Evolutionary conservation across 2,113 vertebrate genomes (phyloP), one percentile per base, ranked within the genome.

Genomic region (Parus major): DNA sequence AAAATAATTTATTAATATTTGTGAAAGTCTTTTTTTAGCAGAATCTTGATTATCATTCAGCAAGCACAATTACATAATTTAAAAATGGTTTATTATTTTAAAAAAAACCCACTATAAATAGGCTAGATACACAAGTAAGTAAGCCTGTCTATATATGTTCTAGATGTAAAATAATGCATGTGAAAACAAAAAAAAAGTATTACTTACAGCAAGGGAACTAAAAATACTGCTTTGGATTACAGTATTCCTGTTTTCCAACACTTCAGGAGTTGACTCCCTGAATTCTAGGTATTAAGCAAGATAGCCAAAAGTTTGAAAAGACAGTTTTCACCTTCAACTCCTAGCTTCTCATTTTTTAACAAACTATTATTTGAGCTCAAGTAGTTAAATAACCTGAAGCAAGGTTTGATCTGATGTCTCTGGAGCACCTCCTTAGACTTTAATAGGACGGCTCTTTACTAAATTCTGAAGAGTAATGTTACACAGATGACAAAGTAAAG

Each of bases 1-100:
- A n/a, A 91, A 89, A 71, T 69, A 79, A 79, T 89, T 76, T 76
- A 85, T 69, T 82, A 87, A 69, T 80, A 95, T 94, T 92, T 79
- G n/a, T 79, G 41, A 91, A 87, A 60, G 28, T 3, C 29, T 63
- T 83, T 94, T 88, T 94, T 85, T 49, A 79, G 60, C 12, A 5
- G 28, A 61, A 94, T 90, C 53, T 91, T 89, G 70, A 93, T 91
- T 87, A 91, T 56, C 65, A 90, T 72, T 95, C 82, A 52, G 79
- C 27, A 93, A 75, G 29, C 50, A 83, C 44, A 92, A 93, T 47
- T 15, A 86, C 10, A 76, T 70, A 4, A 65, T 87, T 92, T 89
- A 17, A 55, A 94, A 84, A 12, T 44, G 24, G 27, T 84, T 86
- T 95, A 91, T 90, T 90, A 82, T 81, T 93, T 93, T 91, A 88